A percentile compares a stretch with the other conserved stretches of the same genome.
Evolutionary conservation across 2,888 invertebrate genomes (phyloP).

Genomic region (Synergus umbraculus): DNA sequence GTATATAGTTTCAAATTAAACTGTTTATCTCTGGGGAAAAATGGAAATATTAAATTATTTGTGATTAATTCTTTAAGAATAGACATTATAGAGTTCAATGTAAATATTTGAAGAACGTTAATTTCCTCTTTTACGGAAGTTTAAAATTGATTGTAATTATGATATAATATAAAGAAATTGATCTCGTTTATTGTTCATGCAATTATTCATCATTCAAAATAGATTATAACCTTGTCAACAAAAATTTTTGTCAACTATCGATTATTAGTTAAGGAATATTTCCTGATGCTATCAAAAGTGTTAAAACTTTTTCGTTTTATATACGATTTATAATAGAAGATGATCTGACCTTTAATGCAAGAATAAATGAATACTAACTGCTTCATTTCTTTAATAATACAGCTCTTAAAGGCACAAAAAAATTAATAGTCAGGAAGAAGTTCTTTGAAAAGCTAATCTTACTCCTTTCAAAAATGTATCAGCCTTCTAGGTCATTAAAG

Average conservation of each 20-base stretch:
- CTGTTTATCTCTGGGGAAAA: not conserved
- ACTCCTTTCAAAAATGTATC: not conserved
- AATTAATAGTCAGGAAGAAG: not conserved
- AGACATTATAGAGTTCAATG: not conserved
- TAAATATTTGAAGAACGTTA: not conserved
- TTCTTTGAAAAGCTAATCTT: not conserved
- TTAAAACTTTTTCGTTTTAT: not conserved
- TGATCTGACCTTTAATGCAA: not conserved
- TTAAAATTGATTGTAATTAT: not conserved
- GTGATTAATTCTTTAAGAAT: not conserved
- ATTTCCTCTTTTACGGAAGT: not conserved
- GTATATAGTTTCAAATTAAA: slow-evolving; percentile 3
- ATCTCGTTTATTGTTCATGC: not conserved
- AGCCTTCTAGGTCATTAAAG: not conserved
- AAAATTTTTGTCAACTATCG: not conserved
- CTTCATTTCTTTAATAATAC: not conserved
- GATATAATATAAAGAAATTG: not conserved
- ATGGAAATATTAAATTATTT: not conserved
- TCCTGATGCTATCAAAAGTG: not conserved
- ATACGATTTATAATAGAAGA: not conserved
- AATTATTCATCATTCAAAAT: too few species aligned
- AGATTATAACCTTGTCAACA: too few species aligned
- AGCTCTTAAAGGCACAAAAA: not conserved
- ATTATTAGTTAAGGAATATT: not conserved
- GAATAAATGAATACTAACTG: not conserved